Evolutionary conservation across 2,888 invertebrate species (phyloP), one percentile per base, ranked within the genome.

Genomic region (Leucozona laternaria): DNA sequence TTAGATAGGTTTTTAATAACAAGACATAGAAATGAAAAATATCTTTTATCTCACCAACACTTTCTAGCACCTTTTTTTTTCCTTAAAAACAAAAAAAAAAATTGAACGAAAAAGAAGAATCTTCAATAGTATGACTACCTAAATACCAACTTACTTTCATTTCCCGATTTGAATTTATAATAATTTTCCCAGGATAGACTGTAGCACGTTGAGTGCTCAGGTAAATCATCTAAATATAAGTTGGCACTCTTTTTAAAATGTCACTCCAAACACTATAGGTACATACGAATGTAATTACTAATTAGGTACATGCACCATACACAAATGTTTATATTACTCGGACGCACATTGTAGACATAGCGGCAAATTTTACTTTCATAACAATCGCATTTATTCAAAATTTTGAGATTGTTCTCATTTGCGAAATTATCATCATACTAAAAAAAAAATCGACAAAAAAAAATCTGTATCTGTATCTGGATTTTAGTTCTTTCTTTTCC

Each of bases 131-230:
- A 45, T 5, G 17, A 8, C 7, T 7, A 10, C 10, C 0, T 28
- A 31, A 0, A 1, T 31, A 25, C 8, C 53, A 77, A 85, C 85
- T 73, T 81, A 85, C 85, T 85, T 81, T 85, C 85, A 85, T 85
- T 73, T 77, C 85, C 73, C 72, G 72, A 53, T 73, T 60, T 31
- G 72, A 73, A 81, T 64, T 60, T 17, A 68, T 68, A 25, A 11
- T 17, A 22, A 80, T 80, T 72, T 72, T 70, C 60, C 60, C 77
- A 62, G 72, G 57, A 80, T 43, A 64, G 28, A 64, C 60, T 66
- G 43, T 70, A 45, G 45, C 78, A 77, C 70, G 60, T 45, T 70
- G 55, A 31, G 31, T 68, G 43, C 48, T 79, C 57, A 76, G 50
- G 53, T 72, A 76, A 80, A 84, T 80, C 76, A 85, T 80, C 60